phyloP scores from a whole-genome alignment of 2,888 invertebrate genomes.

The Carabus problematicus region DNA sequence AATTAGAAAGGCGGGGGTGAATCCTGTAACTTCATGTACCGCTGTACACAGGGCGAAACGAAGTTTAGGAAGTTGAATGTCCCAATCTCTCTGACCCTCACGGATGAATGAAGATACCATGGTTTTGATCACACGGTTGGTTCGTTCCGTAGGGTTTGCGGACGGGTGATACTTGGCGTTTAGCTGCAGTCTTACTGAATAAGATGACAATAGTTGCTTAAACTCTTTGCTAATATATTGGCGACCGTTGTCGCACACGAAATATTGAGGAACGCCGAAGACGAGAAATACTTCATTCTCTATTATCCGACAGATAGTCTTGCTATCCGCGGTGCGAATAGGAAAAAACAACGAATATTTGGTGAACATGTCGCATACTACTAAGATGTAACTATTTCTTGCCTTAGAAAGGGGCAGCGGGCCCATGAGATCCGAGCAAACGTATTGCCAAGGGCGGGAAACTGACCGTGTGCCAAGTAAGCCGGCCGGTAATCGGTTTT shows the following conservation, averaged over 20 bases:
- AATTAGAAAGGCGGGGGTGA: slow-evolving; percentile 41
- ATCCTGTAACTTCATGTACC: too few species aligned
- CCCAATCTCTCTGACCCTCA: slow-evolving; percentile 45
- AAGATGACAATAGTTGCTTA: not conserved
- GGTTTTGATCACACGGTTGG: slow-evolving; percentile 45
- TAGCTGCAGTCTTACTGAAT: slow-evolving; percentile 27
- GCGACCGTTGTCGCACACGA: slow-evolving; percentile 46
- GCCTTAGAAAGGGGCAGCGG: slow-evolving; percentile 46
- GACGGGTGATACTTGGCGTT: slow-evolving; percentile 46
- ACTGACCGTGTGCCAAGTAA: slow-evolving; percentile 41
- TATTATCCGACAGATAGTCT: slow-evolving; percentile 23
- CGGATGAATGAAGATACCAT: slow-evolving; percentile 44
- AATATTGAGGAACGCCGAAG: slow-evolving; percentile 38
- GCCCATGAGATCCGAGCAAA: too few species aligned
- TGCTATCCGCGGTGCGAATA: slow-evolving; percentile 42
- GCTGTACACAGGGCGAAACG: slow-evolving; percentile 45
- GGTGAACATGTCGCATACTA: slow-evolving; percentile 46
- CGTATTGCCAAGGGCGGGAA: slow-evolving; percentile 43
- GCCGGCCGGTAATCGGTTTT: slow-evolving; percentile 41
- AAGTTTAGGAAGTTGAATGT: slow-evolving; percentile 33
- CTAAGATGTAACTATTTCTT: slow-evolving; percentile 43
- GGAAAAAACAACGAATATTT: too few species aligned
- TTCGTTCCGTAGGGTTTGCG: slow-evolving; percentile 46
- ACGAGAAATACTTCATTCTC: slow-evolving; percentile 34
- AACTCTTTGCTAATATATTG: slow-evolving; percentile 44